Percentiles rank a stretch among this genome's conserved stretches.
Evolutionary conservation across 2,797 vertebrate species (phyloP).

Genomic region (Xenopus petersii): DNA sequence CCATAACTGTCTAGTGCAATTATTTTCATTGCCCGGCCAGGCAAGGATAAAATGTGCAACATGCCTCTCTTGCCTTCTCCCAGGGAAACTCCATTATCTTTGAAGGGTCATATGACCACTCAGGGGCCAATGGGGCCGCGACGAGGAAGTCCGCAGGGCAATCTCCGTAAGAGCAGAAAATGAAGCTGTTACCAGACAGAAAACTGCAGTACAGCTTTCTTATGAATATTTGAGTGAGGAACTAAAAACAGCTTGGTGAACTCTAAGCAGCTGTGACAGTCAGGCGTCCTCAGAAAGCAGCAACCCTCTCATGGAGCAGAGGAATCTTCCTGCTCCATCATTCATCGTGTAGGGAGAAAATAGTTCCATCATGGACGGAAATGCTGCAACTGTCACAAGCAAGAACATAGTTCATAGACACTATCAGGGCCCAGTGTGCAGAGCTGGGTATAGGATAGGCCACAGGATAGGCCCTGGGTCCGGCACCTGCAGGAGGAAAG

Average conservation of each 20-base stretch:
- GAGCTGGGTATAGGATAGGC: too few species aligned
- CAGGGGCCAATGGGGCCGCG: conserved; percentile 53
- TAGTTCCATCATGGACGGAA: too few species aligned
- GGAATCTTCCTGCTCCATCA: background rate
- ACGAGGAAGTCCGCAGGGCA: conserved; percentile 59
- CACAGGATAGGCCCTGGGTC: too few species aligned
- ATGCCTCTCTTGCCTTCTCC: conserved; percentile 59
- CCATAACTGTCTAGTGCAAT: conserved; percentile 76
- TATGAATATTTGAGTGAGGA: conserved; percentile 90
- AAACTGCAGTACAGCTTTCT: conserved; percentile 69
- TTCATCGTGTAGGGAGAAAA: too few species aligned
- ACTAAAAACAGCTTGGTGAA: conserved; percentile 83
- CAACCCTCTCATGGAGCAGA: conserved; percentile 59
- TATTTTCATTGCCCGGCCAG: conserved; percentile 67
- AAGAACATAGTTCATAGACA: too few species aligned
- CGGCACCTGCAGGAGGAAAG: too few species aligned
- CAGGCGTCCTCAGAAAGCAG: conserved; percentile 71
- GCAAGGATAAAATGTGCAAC: conserved; percentile 74
- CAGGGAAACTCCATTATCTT: conserved; percentile 69
- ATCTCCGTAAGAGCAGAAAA: conserved; percentile 65
- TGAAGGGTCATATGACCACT: conserved; percentile 57
- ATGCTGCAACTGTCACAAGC: too few species aligned
- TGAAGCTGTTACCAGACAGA: conserved; percentile 75
- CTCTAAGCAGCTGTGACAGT: conserved; percentile 83
- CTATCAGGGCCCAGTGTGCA: too few species aligned